These are phyloP conservation scores for Ginglymostoma cirratum DNA, from an alignment of 2,113 vertebrate genomes.

Conservation along the genomic window DNA sequence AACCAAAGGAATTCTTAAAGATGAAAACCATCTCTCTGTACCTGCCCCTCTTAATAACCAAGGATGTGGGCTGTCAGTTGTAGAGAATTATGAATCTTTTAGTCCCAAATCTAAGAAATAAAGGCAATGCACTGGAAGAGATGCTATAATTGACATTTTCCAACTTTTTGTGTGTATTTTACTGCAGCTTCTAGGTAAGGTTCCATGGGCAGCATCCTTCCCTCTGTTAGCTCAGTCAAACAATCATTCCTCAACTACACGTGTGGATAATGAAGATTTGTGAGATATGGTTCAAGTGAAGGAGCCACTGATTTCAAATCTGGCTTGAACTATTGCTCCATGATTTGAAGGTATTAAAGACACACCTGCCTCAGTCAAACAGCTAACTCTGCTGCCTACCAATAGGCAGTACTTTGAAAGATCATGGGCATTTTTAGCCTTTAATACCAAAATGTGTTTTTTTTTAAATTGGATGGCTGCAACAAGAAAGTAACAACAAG, in stretches of 20 bases:
- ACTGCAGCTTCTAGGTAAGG: background rate
- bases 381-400: background rate
- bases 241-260: background rate
- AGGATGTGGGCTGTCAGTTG: too few relatives aligned
- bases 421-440: too few relatives aligned
- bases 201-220: background rate
- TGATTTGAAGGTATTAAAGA: background rate
- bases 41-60: too few relatives aligned
- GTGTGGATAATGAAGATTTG: background rate
- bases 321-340: background rate
- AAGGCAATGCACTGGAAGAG: background rate
- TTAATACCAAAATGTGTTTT: too few relatives aligned
- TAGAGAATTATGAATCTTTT: too few relatives aligned
- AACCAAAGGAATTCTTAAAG: too few relatives aligned
- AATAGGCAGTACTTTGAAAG: background rate
- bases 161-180: background rate
- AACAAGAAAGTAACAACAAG: too few relatives aligned
- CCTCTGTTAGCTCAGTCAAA: background rate
- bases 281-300: background rate
- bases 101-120: too few relatives aligned
- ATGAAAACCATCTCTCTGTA: too few relatives aligned
- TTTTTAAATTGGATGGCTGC: too few relatives aligned
- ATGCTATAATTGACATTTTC: background rate
- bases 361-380: background rate
- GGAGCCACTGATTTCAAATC: background rate